These are phyloP conservation scores for Magallana angulata DNA, from an alignment of 1,140 invertebrate species.

Conservation along the genomic window DNA sequence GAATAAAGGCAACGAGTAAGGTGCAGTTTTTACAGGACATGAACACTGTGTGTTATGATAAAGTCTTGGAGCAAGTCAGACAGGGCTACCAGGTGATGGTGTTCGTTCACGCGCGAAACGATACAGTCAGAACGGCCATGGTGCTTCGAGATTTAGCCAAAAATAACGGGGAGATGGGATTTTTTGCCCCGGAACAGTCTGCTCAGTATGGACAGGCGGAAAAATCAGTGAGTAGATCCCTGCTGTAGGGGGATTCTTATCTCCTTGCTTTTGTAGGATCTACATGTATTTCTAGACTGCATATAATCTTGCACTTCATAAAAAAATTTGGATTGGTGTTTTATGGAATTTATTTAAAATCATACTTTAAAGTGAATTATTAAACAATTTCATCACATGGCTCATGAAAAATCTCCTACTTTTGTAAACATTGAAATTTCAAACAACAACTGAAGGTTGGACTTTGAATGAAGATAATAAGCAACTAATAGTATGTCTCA, in stretches of 20 bases:
- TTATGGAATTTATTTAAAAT: too few relatives aligned
- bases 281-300: too few relatives aligned
- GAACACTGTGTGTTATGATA: conserved; percentile 96
- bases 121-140: conserved; percentile 92
- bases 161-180: conserved; percentile 73
- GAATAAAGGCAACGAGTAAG: conserved; percentile 90
- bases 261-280: too few relatives aligned
- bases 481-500: too few relatives aligned
- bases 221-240: conserved; percentile 70
- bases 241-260: not conserved
- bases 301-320: too few relatives aligned
- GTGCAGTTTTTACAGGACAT: conserved; percentile 90
- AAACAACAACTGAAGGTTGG: too few relatives aligned
- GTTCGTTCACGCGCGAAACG: conserved; percentile 98
- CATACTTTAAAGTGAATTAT: too few relatives aligned
- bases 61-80: conserved; percentile 91
- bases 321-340: too few relatives aligned
- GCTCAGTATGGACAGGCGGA: conserved; percentile 73
- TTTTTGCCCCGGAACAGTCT: conserved; percentile 77
- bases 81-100: conserved; percentile 98
- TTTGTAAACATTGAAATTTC: too few relatives aligned
- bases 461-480: too few relatives aligned
- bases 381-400: too few relatives aligned
- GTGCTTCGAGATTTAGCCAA: conserved; percentile 78
- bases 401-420: too few relatives aligned